A percentile compares a stretch with the other conserved stretches of the same genome.
These are phyloP conservation scores for Fundulus diaphanus DNA, from an alignment of 2,797 vertebrate genomes.

Conservation along the genomic window DNA sequence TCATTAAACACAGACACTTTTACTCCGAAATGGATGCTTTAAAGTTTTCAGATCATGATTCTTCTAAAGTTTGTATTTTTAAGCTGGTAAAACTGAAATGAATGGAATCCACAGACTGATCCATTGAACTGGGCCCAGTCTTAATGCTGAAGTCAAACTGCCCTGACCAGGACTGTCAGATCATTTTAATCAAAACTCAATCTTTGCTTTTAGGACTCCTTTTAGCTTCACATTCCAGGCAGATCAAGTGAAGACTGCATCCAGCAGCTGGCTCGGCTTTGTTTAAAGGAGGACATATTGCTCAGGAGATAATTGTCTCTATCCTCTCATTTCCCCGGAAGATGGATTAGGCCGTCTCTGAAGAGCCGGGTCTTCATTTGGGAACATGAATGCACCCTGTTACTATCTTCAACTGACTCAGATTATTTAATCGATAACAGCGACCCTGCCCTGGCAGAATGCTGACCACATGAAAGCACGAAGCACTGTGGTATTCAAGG, in stretches of 20 bases:
- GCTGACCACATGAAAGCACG: constrained; percentile 81
- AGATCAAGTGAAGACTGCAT: constrained; percentile 54
- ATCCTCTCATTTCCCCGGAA: constrained; percentile 73
- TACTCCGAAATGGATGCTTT: background rate
- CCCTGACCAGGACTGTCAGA: constrained; percentile 64
- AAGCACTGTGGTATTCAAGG: constrained; percentile 69
- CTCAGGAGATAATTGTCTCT: constrained; percentile 73
- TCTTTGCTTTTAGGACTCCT: constrained; percentile 57
- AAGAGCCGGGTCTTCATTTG: constrained; percentile 60
- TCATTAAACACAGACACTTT: background rate
- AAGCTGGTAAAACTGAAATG: constrained; percentile 13
- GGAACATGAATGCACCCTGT: constrained; percentile 76
- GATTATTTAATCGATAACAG: constrained; percentile 82
- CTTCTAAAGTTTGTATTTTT: constrained; percentile 6
- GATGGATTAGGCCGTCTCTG: constrained; percentile 80
- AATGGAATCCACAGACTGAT: constrained; percentile 36
- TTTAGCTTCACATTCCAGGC: constrained; percentile 68
- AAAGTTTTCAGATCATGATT: constrained; percentile 8
- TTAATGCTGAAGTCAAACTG: constrained; percentile 14
- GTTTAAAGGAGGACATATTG: constrained; percentile 53
- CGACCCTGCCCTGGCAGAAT: constrained; percentile 73
- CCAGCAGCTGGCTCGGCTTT: constrained; percentile 37
- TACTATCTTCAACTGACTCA: constrained; percentile 71
- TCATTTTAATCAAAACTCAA: constrained; percentile 73
- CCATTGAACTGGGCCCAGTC: constrained; percentile 23